These are phyloP conservation scores for Herminia tarsipennalis DNA, from an alignment of 2,888 invertebrate genomes.

Conservation along the genomic window DNA sequence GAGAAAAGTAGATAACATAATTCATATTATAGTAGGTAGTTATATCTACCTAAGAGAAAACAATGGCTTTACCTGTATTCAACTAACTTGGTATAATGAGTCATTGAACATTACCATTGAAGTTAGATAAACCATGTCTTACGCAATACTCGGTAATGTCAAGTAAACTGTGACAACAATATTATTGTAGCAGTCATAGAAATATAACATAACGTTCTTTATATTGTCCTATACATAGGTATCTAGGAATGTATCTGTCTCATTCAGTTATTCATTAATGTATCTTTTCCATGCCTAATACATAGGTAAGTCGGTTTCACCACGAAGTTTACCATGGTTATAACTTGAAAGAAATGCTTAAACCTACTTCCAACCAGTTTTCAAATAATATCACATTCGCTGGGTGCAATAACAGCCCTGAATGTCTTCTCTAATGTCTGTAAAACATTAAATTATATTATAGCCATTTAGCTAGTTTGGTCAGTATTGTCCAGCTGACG, in stretches of 20 bases:
- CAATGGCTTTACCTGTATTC: conserved; percentile 29
- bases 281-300: no score
- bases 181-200: conserved; percentile 31
- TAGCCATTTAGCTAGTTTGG: conserved; percentile 1
- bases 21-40: conserved; percentile 4
- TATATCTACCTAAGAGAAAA: no score
- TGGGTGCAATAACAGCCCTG: no score
- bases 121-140: conserved; percentile 47
- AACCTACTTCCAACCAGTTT: no score
- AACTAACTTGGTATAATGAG: conserved; percentile 28
- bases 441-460: neutral
- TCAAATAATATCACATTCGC: no score
- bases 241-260: conserved; percentile 4
- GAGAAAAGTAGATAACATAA: neutral
- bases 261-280: no score
- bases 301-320: no score
- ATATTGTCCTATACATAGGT: conserved; percentile 5
- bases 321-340: no score
- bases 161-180: conserved; percentile 44
- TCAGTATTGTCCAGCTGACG: conserved; percentile 37
- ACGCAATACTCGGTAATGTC: conserved; percentile 46
- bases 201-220: conserved; percentile 26
- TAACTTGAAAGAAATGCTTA: no score
- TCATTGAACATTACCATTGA: conserved; percentile 37
- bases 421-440: neutral